Evolutionary conservation across 2,888 invertebrate genomes (phyloP).

Genomic region (Argyra leucocephala): DNA sequence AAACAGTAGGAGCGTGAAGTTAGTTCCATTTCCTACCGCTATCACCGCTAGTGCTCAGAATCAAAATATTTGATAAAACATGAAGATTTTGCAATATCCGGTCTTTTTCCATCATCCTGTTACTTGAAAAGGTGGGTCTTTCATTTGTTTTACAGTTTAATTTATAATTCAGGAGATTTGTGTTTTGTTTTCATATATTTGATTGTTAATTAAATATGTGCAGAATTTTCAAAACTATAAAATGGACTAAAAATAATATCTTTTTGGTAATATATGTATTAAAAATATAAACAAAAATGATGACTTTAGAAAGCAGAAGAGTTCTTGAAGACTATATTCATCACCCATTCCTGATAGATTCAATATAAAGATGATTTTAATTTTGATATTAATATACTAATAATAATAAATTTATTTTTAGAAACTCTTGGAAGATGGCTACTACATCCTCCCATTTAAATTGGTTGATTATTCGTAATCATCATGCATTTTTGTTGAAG

Average conservation of each 20-base stretch:
- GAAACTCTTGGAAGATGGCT: slow-evolving; percentile 35
- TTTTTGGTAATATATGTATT: neutral
- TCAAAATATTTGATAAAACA: neutral
- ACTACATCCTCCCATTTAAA: slow-evolving; percentile 43
- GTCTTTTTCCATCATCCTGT: slow-evolving; percentile 1
- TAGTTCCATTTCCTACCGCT: neutral
- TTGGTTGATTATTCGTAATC: slow-evolving; percentile 44
- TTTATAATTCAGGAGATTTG: neutral
- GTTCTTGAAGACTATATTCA: slow-evolving; percentile 45
- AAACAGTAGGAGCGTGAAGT: too few relatives aligned
- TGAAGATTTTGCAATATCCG: neutral
- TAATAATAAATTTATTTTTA: slow-evolving; percentile 20
- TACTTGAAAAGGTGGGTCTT: neutral
- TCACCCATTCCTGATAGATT: slow-evolving; percentile 40
- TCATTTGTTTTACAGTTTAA: neutral
- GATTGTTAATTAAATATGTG: neutral
- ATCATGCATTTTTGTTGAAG: slow-evolving; percentile 42
- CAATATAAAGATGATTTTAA: slow-evolving; percentile 3
- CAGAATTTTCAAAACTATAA: neutral
- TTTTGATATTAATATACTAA: slow-evolving; percentile 20
- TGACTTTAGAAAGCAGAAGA: slow-evolving; percentile 38
- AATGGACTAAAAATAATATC: neutral
- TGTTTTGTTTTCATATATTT: neutral
- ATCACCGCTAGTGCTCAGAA: neutral
- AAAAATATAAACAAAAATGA: slow-evolving; percentile 26